These are phyloP conservation scores for Eucriotettix oculatus DNA, from an alignment of 2,888 invertebrate species.

Conservation along the genomic window DNA sequence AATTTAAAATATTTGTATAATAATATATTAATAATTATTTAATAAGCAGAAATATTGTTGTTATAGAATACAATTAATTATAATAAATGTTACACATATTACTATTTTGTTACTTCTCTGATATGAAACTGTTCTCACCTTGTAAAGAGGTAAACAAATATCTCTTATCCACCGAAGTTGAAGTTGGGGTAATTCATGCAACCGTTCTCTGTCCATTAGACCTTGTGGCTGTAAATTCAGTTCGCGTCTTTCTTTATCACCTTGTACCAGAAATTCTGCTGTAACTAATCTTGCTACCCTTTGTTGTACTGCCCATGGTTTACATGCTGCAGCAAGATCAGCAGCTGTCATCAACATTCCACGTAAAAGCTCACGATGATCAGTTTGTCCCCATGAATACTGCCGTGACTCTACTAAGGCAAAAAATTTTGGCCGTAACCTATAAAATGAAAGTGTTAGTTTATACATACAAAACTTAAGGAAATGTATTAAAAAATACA, in stretches of 20 bases:
- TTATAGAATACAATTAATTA: no score
- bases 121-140: conserved; percentile 19
- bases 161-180: conserved; percentile 30
- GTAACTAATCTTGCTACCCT: conserved; percentile 33
- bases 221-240: conserved; percentile 33
- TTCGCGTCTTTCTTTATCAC: conserved; percentile 32
- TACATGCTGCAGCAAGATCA: conserved; percentile 39
- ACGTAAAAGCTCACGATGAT: conserved; percentile 27
- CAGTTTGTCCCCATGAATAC: conserved; percentile 26
- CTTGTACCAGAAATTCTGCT: conserved; percentile 33
- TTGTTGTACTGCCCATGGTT: conserved; percentile 38
- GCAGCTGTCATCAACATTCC: conserved; percentile 38
- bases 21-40: neutral
- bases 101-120: neutral
- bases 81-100: neutral
- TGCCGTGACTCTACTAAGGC: conserved; percentile 26
- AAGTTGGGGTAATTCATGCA: conserved; percentile 36
- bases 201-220: conserved; percentile 39
- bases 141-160: conserved; percentile 30
- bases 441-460: conserved; percentile 15
- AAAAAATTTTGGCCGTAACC: conserved; percentile 29
- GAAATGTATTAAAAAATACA: neutral
- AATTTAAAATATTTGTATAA: neutral
- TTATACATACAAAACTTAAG: neutral
- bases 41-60: no score